Percentiles rank a stretch among this genome's conserved stretches.
Conservation (phyloP, 2,113 vertebrate species). For the Tamias sibiricus region DNA sequence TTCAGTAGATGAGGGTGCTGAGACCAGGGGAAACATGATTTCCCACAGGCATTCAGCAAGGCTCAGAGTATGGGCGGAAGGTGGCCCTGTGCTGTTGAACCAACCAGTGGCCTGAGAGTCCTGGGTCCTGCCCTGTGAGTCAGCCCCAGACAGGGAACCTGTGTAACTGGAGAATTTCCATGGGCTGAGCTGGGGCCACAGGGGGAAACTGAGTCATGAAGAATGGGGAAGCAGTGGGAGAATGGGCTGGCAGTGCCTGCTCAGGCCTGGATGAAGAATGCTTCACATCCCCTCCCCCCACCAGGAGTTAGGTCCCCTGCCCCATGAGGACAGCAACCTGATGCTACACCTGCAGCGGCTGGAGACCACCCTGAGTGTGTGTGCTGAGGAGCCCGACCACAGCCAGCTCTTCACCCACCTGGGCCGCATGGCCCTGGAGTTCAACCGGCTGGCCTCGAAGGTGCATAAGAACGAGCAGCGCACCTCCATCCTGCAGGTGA, state of each 20-base stretch:
- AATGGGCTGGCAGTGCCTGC: background rate
- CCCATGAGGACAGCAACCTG: conserved; percentile 92
- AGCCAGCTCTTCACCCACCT: conserved; percentile 95
- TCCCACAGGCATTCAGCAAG: background rate
- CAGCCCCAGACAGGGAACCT: conserved; percentile 70
- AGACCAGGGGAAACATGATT: background rate
- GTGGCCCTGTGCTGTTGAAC: background rate
- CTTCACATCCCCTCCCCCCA: fast-evolving
- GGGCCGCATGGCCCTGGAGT: conserved; percentile 97
- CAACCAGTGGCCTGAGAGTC: conserved; percentile 2
- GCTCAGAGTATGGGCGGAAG: background rate
- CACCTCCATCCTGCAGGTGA: conserved; percentile 96
- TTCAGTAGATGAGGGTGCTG: background rate
- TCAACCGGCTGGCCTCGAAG: conserved; percentile 97
- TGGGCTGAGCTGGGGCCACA: background rate
- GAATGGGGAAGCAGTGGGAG: conserved; percentile 54
- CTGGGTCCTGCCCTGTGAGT: conserved; percentile 66
- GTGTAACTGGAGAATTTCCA: conserved; percentile 72
- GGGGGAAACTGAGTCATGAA: conserved; percentile 74
- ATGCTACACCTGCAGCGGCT: conserved; percentile 94
- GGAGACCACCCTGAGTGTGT: conserved; percentile 95
- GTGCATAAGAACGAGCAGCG: conserved; percentile 98
- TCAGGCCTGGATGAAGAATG: background rate
- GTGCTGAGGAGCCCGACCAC: conserved; percentile 95
- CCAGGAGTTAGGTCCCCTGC: conserved; percentile 85